Evolutionary conservation across 2,113 vertebrate species (phyloP).

Genomic region (Alouatta palliata): DNA sequence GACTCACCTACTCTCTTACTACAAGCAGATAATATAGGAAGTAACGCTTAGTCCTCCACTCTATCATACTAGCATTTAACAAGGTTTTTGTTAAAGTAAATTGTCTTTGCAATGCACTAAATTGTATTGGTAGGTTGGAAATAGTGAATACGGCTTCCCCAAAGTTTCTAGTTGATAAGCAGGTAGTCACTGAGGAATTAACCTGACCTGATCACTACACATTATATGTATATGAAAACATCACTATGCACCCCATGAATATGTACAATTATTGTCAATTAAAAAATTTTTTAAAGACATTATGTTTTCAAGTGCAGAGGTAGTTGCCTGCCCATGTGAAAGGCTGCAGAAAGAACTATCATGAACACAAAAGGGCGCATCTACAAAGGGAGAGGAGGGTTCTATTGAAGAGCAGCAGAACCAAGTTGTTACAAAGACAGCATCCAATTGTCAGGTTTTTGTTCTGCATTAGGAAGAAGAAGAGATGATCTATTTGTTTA

Average conservation of each 20-base stretch:
- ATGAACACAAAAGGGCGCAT: not conserved
- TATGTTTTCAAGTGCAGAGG: not conserved
- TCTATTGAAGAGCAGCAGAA: not conserved
- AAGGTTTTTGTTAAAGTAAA: slow-evolving; percentile 53
- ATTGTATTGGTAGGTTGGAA: not conserved
- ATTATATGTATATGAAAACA: not conserved
- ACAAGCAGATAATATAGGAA: not conserved
- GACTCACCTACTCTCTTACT: not conserved
- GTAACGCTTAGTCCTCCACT: not conserved
- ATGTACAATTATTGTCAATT: not conserved
- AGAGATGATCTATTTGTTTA: not conserved
- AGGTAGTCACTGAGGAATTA: not conserved
- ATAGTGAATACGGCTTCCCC: not conserved
- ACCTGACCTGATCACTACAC: not conserved
- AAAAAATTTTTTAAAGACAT: not conserved
- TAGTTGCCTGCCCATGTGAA: not conserved
- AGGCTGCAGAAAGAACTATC: not conserved
- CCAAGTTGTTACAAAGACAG: not conserved
- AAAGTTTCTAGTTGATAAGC: not conserved
- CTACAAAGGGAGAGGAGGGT: not conserved
- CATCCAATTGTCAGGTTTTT: not conserved
- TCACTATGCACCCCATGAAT: not conserved
- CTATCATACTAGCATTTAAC: slow-evolving; percentile 19
- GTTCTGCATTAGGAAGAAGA: not conserved
- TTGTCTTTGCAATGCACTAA: slow-evolving; percentile 11